phyloP scores from a whole-genome alignment of 1,140 invertebrate species.

The Archegozetes longisetosus region DNA sequence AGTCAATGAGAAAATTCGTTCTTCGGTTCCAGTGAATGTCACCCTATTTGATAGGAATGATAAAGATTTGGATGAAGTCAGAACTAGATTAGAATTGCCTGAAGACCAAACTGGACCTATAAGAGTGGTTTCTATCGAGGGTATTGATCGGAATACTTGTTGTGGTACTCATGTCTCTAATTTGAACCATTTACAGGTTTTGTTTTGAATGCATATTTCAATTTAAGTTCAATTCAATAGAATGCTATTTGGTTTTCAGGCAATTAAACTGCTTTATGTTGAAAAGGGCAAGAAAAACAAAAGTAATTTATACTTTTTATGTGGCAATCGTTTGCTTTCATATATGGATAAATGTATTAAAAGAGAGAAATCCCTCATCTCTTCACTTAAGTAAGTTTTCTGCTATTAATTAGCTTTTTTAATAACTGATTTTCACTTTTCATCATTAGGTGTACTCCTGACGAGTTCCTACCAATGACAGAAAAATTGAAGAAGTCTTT shows the following conservation, averaged over 20 bases:
- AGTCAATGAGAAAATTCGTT: constrained; percentile 25
- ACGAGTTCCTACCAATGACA: constrained; percentile 4
- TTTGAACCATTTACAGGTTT: constrained; percentile 29
- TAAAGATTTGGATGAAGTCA: constrained; percentile 19
- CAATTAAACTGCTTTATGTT: constrained; percentile 28
- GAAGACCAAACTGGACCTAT: constrained; percentile 29
- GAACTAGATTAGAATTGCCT: constrained; percentile 27
- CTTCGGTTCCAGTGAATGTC: neutral
- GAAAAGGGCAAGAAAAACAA: constrained; percentile 31
- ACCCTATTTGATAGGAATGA: neutral
- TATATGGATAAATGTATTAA: constrained; percentile 25
- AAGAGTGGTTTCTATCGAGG: constrained; percentile 28
- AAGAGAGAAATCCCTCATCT: constrained; percentile 26
- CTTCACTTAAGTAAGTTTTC: constrained; percentile 26
- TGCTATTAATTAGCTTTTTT: neutral
- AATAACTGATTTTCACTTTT: neutral
- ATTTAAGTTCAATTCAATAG: neutral
- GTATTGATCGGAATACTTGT: constrained; percentile 28
- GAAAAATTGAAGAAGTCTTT: constrained; percentile 9
- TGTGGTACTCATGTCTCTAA: constrained; percentile 32
- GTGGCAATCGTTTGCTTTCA: constrained; percentile 26
- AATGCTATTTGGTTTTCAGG: no score
- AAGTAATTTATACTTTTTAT: constrained; percentile 28
- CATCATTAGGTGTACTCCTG: neutral
- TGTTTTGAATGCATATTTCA: neutral